Base-by-base conservation (phyloP, 2,888 invertebrate genomes). In the Agrilus mali region DNA sequence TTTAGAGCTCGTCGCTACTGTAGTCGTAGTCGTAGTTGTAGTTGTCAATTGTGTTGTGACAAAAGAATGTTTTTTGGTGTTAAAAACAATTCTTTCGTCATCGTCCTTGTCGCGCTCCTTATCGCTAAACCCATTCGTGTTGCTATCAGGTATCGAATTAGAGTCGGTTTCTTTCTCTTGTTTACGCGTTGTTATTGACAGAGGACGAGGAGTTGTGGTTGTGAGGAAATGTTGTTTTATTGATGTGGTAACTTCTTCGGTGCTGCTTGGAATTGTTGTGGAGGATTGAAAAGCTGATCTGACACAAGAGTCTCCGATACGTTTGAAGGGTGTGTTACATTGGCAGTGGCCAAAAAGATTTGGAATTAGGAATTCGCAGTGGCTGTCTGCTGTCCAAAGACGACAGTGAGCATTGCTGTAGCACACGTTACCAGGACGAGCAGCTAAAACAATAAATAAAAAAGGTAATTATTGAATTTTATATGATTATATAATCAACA, bases 391-490 rank as follows among this genome's bases (percentile, higher is more conserved):
- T 55, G 86, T 86, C 77, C 83, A 86, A 58, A 90, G 74, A 47
- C 81, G 79, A 63, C 92, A 93, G 64, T 92, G 92, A 47, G 84
- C 82, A 63, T 90, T 86, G 60, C 86, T 88, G 68, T 90, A 88
- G 64, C 92, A 93, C 33, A 89, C 86, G 55, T 87, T 83, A 44
- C 88, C 86, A 31, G 87, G 80, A 59, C 80, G 78, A 15, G 90
- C 86, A 55, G 89, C 92, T 92, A 73, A n/a, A 72, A 70, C 44
- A 56, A 55, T 44, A 49, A 50, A 48, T 20, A 4, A 20, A 20
- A 20, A 10, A 27, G 27, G 10, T 10, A 27, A 27, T 10, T 10
- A 20, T 20, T 20, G 4, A 5, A 20, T 20, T 20, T 5, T 17
- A 17, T 17, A 5, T 20, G 20, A 5, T 20, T n/a, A n/a, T n/a